These are phyloP conservation scores for Phyllotreta striolata DNA, from an alignment of 2,888 invertebrate species.

Conservation along the genomic window DNA sequence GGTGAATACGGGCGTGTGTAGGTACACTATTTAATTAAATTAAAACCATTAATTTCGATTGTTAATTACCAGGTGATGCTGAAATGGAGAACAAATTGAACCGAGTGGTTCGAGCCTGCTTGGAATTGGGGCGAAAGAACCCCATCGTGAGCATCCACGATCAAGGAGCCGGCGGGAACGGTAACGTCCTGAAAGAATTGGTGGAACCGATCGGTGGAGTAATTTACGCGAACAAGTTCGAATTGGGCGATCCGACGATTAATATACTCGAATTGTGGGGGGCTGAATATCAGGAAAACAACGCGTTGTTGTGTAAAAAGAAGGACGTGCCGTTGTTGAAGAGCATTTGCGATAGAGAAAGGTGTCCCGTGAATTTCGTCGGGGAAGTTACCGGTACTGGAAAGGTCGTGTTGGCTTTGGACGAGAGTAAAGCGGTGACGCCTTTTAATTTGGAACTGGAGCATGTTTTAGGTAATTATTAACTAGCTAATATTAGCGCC, in stretches of 20 bases:
- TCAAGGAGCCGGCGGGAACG: conserved; percentile 98
- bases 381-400: conserved; percentile 91
- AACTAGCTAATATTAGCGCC: conserved; percentile 66
- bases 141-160: conserved; percentile 97
- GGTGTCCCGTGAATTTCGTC: conserved; percentile 89
- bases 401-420: conserved; percentile 73
- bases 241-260: conserved; percentile 94
- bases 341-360: conserved; percentile 83
- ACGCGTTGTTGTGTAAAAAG: conserved; percentile 83
- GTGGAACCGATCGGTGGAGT: conserved; percentile 95
- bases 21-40: too few relatives aligned
- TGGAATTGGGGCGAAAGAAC: conserved; percentile 82
- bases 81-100: conserved; percentile 99
- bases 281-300: conserved; percentile 97
- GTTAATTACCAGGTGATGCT: conserved; percentile 73
- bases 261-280: conserved; percentile 96
- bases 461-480: conserved; percentile 76
- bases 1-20: too few relatives aligned
- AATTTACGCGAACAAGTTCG: conserved; percentile 85
- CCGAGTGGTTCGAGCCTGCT: conserved; percentile 89
- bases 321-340: conserved; percentile 71
- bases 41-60: not conserved
- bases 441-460: conserved; percentile 92
- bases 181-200: conserved; percentile 96
- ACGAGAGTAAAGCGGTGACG: conserved; percentile 64